Conservation (phyloP, 2,797 vertebrate genomes). For the Mionectes olivaceus region DNA sequence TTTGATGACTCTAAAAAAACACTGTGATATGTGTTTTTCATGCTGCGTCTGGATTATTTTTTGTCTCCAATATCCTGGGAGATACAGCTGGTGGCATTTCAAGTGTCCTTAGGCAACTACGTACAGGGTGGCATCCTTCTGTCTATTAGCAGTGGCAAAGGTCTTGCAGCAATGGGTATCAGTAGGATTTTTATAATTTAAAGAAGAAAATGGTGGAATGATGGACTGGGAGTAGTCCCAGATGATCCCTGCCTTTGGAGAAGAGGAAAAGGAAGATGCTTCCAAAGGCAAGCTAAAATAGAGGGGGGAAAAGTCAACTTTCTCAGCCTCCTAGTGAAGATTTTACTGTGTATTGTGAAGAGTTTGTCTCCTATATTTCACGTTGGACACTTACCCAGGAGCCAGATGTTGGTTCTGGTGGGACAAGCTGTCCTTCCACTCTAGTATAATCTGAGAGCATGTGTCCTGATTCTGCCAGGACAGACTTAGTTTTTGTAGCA, state of each 20-base stretch:
- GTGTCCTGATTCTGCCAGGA: background rate
- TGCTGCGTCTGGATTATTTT: background rate
- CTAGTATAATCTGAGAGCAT: background rate
- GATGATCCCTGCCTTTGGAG: background rate
- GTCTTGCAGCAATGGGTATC: background rate
- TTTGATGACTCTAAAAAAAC: background rate
- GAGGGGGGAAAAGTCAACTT: background rate
- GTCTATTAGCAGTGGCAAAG: background rate
- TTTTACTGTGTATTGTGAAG: background rate
- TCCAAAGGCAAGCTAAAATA: background rate
- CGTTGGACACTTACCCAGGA: background rate
- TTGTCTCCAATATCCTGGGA: background rate
- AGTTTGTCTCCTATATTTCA: background rate
- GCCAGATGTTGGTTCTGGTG: background rate
- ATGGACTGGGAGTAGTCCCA: background rate
- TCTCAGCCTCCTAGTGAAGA: background rate
- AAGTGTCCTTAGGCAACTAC: background rate
- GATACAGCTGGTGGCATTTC: background rate
- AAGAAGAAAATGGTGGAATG: background rate
- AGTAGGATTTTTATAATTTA: background rate
- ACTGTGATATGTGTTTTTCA: background rate
- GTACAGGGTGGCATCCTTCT: background rate
- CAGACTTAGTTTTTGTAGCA: background rate
- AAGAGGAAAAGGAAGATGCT: background rate
- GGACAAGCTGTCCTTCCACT: background rate